A percentile compares a stretch with the other conserved stretches of the same genome.
phyloP scores from a whole-genome alignment of 2,888 invertebrate species.

The Cephus rjabovi region DNA sequence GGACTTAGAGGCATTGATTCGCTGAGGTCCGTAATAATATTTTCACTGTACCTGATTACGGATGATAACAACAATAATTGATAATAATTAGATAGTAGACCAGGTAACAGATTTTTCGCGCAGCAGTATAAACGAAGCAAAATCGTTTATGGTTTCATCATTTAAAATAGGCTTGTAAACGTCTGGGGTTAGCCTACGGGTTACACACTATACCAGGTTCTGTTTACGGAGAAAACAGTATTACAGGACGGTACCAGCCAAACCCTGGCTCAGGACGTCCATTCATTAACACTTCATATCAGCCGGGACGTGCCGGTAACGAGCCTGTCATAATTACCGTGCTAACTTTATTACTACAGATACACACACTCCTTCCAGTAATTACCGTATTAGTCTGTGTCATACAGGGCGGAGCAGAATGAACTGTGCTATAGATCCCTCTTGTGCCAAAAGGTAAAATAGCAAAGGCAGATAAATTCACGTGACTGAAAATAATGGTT shows the following conservation, averaged over 20 bases:
- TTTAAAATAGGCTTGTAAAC: not conserved
- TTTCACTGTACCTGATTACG: not conserved
- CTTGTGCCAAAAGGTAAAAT: not conserved
- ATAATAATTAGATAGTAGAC: not conserved
- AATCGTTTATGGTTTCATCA: not conserved
- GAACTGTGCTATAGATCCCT: not conserved
- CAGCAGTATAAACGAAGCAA: not conserved
- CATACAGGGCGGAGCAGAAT: conserved; percentile 4
- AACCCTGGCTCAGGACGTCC: conserved; percentile 59
- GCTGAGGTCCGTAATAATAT: not conserved
- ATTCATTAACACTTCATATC: conserved; percentile 66
- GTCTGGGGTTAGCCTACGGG: not conserved
- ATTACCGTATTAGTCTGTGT: conserved; percentile 16
- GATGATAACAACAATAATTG: not conserved
- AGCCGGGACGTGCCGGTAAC: conserved; percentile 64
- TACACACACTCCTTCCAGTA: conserved; percentile 35
- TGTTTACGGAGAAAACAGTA: conserved; percentile 50
- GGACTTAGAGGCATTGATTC: not conserved
- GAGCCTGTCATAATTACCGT: conserved; percentile 66
- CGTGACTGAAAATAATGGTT: not conserved
- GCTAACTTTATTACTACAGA: conserved; percentile 63
- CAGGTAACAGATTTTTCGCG: not conserved
- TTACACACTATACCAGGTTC: not conserved
- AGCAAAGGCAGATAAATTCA: not conserved
- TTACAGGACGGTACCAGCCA: conserved; percentile 60